These are phyloP conservation scores for Zosterops pallidus DNA, from an alignment of 2,113 vertebrate species.

Conservation along the genomic window DNA sequence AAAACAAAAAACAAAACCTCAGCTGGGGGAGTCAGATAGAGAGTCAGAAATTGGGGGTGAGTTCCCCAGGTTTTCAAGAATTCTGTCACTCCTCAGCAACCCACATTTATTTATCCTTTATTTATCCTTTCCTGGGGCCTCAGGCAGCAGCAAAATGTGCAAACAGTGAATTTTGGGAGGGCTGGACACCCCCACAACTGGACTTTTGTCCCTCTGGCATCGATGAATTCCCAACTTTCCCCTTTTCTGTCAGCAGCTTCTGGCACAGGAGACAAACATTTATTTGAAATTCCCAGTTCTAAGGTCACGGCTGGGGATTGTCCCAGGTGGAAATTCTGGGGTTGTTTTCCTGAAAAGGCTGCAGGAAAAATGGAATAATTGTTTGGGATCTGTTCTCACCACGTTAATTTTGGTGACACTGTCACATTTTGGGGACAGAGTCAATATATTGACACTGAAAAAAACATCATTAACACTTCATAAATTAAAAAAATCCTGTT, in stretches of 20 bases:
- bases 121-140: background rate
- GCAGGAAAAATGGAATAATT: background rate
- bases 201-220: background rate
- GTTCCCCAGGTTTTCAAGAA: background rate
- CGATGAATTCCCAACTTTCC: background rate
- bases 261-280: background rate
- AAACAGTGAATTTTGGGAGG: background rate
- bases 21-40: background rate
- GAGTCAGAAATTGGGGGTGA: background rate
- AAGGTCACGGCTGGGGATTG: background rate
- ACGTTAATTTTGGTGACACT: accelerated
- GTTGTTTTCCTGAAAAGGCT: background rate
- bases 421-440: background rate
- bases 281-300: background rate
- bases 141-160: background rate
- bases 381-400: background rate
- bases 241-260: background rate
- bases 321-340: background rate
- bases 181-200: background rate
- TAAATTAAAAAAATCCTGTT: background rate
- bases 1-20: background rate
- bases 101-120: background rate
- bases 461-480: background rate
- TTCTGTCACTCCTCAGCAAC: background rate
- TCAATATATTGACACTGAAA: background rate